Conservation (phyloP, 2,888 invertebrate genomes). For the Augochlorella aurata region DNA sequence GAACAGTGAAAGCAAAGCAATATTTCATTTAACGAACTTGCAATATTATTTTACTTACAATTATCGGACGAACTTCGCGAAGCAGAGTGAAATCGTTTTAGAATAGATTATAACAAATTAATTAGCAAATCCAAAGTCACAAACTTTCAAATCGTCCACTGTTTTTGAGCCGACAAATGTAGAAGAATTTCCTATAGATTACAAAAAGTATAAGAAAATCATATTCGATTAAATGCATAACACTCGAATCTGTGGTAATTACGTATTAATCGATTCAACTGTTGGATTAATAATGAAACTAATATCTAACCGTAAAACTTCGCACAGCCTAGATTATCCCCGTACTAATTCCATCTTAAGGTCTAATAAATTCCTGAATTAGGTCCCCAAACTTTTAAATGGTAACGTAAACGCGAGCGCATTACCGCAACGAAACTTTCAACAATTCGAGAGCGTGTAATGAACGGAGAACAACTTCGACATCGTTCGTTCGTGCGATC, state of each 20-base stretch:
- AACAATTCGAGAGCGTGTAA: slow-evolving; percentile 1
- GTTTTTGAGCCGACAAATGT: neutral
- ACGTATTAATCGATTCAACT: neutral
- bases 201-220: neutral
- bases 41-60: neutral
- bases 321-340: neutral
- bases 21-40: neutral
- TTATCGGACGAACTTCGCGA: neutral
- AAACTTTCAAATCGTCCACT: neutral
- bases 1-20: neutral
- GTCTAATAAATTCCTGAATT: slow-evolving; percentile 11
- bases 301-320: slow-evolving; percentile 8
- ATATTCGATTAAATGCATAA: neutral
- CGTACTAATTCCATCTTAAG: neutral
- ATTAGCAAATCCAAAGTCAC: no score
- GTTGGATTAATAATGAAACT: neutral
- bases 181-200: neutral
- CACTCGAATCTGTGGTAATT: neutral
- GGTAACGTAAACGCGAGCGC: slow-evolving; percentile 4
- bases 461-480: slow-evolving; percentile 30
- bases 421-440: neutral
- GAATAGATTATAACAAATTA: no score
- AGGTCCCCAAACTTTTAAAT: slow-evolving; percentile 11
- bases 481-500: slow-evolving; percentile 14
- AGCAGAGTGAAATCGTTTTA: no score